These are phyloP conservation scores for Nephrocerus scutellatus DNA, from an alignment of 2,888 invertebrate species.

Conservation along the genomic window DNA sequence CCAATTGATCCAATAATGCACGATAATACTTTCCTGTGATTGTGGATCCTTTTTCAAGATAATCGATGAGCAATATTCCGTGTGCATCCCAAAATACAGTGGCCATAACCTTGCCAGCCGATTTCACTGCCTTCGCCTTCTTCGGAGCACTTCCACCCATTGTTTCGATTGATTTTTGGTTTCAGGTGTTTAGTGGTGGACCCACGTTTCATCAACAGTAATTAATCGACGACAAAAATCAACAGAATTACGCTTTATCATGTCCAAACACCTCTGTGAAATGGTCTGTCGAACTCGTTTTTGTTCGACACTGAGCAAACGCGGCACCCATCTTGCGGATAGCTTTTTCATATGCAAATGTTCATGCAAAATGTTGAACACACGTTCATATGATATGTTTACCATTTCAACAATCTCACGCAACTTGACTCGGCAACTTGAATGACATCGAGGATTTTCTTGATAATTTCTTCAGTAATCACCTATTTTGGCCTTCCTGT, in stretches of 20 bases:
- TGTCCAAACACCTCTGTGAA: conserved; percentile 30
- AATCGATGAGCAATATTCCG: too few species aligned
- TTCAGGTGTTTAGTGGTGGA: conserved; percentile 33
- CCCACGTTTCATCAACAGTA: conserved; percentile 40
- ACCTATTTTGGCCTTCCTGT: conserved; percentile 8
- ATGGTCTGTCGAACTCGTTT: conserved; percentile 27
- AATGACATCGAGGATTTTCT: conserved; percentile 31
- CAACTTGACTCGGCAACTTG: conserved; percentile 31
- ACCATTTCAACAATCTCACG: conserved; percentile 31
- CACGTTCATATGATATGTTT: conserved; percentile 18
- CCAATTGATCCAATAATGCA: too few species aligned
- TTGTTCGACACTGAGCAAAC: conserved; percentile 32
- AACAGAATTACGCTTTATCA: conserved; percentile 30
- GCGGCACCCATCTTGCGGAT: conserved; percentile 36
- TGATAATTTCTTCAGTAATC: conserved; percentile 4
- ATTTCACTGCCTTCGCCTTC: too few species aligned
- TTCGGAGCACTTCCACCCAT: too few species aligned
- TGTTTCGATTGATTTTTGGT: conserved; percentile 23
- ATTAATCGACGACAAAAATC: conserved; percentile 34
- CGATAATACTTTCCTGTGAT: too few species aligned
- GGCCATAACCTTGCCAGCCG: too few species aligned
- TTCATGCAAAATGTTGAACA: conserved; percentile 27
- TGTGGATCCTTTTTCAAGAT: too few species aligned
- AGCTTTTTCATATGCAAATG: conserved; percentile 33
- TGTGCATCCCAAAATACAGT: too few species aligned